Base-by-base conservation (phyloP, 2,888 invertebrate species). In the Tupiocoris notatus region DNA sequence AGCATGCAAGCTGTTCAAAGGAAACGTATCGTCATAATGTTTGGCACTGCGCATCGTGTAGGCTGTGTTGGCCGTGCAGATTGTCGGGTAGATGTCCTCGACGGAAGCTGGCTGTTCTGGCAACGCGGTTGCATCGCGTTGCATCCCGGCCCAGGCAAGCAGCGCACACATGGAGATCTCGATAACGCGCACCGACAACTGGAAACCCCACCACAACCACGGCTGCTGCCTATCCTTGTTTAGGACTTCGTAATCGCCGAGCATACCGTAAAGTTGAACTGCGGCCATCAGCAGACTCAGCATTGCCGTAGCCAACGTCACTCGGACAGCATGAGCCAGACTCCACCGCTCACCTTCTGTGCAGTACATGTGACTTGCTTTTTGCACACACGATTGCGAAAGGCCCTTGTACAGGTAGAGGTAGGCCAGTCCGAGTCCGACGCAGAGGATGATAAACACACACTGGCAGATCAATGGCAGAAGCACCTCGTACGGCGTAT, bases 201-300 rank as follows among this genome's bases (percentile, higher is more conserved):
- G 94, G 85, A 93, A 95, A 20, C 93, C 92, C 94, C 95, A 96
- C 86, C 95, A 92, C 1, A 95, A 87, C 96, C 96, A 96, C 78
- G 87, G 85, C 78, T 86, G 84, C 0, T 86, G 86, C 22, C 83
- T 82, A 7, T 83, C 83, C n/a, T 83, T 83, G 2, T 82, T 83
- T 0, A 80, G 79, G 81, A 85, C 73, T 81, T 84, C 85, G 79
- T 83, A 84, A 23, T 81, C 81, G 59, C 81, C 81, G 54, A 82
- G 80, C 80, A 82, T 81, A 12, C 82, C 82, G 83, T 94, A 95
- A 22, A 95, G 88, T 82, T 95, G 95, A 23, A 95, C 87, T 16
- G 89, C 89, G 0, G 94, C 94, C 86, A 94, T 88, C 22, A 95
- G 84, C 16, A 95, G 88, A 82, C 95, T 95, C 24, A 95, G 86